Evolutionary conservation across 2,113 vertebrate genomes (phyloP).

Genomic region (Pionites leucogaster): DNA sequence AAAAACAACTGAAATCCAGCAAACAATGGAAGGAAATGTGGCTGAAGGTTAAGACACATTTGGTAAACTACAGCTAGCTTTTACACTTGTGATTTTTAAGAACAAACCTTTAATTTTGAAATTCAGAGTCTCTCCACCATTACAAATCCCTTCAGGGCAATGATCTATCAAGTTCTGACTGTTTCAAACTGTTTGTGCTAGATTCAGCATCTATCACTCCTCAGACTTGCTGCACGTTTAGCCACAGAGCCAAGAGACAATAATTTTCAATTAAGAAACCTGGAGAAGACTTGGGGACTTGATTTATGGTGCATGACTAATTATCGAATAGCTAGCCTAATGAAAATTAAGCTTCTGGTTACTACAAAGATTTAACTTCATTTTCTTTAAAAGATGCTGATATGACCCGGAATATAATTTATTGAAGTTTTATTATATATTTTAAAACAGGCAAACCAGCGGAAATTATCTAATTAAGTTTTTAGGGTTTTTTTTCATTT

Average conservation of each 20-base stretch:
- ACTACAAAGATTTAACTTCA: conserved; percentile 85
- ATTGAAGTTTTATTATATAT: conserved; percentile 64
- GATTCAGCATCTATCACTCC: conserved; percentile 92
- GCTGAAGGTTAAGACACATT: conserved; percentile 40
- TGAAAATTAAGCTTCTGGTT: conserved; percentile 88
- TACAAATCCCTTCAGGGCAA: conserved; percentile 86
- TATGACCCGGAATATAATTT: conserved; percentile 73
- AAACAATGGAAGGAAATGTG: conserved; percentile 12
- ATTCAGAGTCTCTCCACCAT: conserved; percentile 82
- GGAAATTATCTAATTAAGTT: conserved; percentile 70
- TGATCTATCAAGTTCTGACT: conserved; percentile 95
- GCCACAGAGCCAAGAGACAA: conserved; percentile 86
- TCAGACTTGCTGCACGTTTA: conserved; percentile 83
- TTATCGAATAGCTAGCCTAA: conserved; percentile 87
- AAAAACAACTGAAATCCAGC: conserved; percentile 17
- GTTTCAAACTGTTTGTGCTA: conserved; percentile 93
- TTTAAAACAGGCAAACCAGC: conserved; percentile 60
- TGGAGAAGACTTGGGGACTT: conserved; percentile 90
- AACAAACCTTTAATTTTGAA: conserved; percentile 84
- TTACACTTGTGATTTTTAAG: conserved; percentile 71
- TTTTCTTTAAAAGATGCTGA: conserved; percentile 83
- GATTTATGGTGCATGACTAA: conserved; percentile 98
- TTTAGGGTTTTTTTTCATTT: conserved; percentile 43
- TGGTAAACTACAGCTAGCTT: conserved; percentile 52
- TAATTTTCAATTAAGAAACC: conserved; percentile 97